Percentiles rank a stretch among this genome's conserved stretches.
phyloP scores from a whole-genome alignment of 2,797 vertebrate species.

The Danio tinwini region DNA sequence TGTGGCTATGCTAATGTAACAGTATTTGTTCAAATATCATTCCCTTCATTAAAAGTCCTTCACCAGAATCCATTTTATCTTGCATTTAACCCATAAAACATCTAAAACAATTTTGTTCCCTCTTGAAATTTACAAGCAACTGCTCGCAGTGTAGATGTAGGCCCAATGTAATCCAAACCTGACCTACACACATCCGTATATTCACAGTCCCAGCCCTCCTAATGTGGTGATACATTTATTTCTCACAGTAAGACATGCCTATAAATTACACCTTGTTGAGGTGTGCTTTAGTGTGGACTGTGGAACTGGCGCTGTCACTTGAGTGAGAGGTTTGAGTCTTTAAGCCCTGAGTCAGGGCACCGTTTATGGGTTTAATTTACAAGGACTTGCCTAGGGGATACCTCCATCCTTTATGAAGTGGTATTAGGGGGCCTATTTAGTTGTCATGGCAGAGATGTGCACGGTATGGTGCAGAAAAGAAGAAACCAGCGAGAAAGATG shows the following conservation, averaged over 20 bases:
- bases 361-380: conserved; percentile 85
- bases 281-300: conserved; percentile 75
- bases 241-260: conserved; percentile 68
- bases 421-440: conserved; percentile 84
- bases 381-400: conserved; percentile 80
- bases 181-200: conserved; percentile 39
- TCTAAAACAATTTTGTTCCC: too few species aligned
- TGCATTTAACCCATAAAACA: too few species aligned
- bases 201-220: conserved; percentile 56
- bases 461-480: conserved; percentile 76
- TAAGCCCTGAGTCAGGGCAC: conserved; percentile 76
- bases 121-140: too few species aligned
- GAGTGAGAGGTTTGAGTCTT: conserved; percentile 75
- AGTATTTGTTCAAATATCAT: too few species aligned
- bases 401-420: conserved; percentile 81
- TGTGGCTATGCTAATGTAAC: too few species aligned
- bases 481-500: conserved; percentile 74
- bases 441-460: conserved; percentile 79
- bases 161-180: conserved; percentile 1
- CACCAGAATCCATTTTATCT: too few species aligned
- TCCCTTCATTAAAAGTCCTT: too few species aligned
- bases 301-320: conserved; percentile 78
- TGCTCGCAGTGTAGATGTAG: too few species aligned
- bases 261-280: conserved; percentile 79
- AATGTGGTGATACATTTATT: conserved; percentile 72